Evolutionary conservation across 2,888 invertebrate genomes (phyloP), one percentile per base, ranked within the genome.

Genomic region (Elysia crispata): DNA sequence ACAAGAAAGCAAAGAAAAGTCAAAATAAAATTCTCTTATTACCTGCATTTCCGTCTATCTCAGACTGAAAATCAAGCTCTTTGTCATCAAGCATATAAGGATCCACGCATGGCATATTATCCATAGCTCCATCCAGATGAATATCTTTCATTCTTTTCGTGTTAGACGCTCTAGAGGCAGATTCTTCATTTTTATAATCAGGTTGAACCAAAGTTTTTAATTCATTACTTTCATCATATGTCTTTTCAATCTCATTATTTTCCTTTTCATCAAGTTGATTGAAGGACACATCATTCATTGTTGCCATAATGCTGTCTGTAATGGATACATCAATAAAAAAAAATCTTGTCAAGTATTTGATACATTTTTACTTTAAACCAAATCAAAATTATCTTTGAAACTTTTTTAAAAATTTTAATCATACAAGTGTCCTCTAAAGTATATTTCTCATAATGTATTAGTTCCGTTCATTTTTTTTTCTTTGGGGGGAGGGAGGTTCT

Each of bases 61-160:
- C 75, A n/a, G 75, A 75, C 33, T 60, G 75, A n/a, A 75, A 60
- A 31, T 75, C 75, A 28, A 75, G 23, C 28, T 75, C 75, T 30
- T 49, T 75, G 11, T 62, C 75, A 75, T 75, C 75, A 8, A 75
- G 33, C 57, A 75, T 57, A 60, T 75, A 75, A n/a, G 75, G 75
- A 54, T 75, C 75, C 23, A 75, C 62, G 60, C 60, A 25, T 15
- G 31, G 57, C 62, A 75, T 60, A 49, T 75, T 54, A 30, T 75
- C 75, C 25, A 30, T 30, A 31, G 57, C 31, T 13, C 75, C 75
- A 75, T 75, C 75, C 20, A 75, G 31, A 23, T 75, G 75, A 30
- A 75, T 75, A 23, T 75, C 75, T 31, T n/a, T 13, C n/a, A 75
- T 31, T 20, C 62, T 25, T 30, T 60, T 50, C 3, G 75, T 57